Percentiles rank a stretch among this genome's conserved stretches.
Conservation (phyloP, 2,797 vertebrate genomes). For the Scolopax bukidnonensis region DNA sequence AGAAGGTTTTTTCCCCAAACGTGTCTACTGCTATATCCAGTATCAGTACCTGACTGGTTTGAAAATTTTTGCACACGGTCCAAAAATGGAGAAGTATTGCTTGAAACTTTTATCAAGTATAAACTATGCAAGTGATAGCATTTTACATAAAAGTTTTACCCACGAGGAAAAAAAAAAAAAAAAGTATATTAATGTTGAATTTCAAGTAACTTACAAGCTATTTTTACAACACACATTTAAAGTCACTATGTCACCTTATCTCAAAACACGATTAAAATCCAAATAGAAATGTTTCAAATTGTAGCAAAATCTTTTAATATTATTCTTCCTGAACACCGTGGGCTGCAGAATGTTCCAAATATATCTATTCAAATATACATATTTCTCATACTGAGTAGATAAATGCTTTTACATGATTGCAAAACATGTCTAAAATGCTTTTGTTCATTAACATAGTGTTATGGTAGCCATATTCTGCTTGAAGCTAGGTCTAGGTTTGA, state of each 20-base stretch:
- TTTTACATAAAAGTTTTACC: not conserved
- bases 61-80: not conserved
- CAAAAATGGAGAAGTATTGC: not conserved
- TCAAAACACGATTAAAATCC: not conserved
- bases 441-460: not conserved
- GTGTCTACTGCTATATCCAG: not conserved
- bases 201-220: not conserved
- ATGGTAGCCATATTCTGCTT: not conserved
- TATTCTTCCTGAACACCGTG: not conserved
- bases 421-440: not conserved
- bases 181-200: not conserved
- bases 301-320: not conserved
- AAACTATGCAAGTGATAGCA: not conserved
- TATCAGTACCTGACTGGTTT: not conserved
- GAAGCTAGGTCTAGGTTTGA: not conserved
- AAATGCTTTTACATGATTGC: not conserved
- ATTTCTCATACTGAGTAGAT: not conserved
- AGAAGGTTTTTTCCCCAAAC: not conserved
- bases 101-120: not conserved
- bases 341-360: not conserved
- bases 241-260: not conserved
- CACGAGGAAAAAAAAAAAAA: not conserved
- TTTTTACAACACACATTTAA: conserved; percentile 10
- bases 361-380: not conserved
- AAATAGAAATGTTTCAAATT: not conserved